Percentiles rank a stretch among this genome's conserved stretches.
Conservation (phyloP, 1,140 invertebrate genomes). For the Fopius arisanus region DNA sequence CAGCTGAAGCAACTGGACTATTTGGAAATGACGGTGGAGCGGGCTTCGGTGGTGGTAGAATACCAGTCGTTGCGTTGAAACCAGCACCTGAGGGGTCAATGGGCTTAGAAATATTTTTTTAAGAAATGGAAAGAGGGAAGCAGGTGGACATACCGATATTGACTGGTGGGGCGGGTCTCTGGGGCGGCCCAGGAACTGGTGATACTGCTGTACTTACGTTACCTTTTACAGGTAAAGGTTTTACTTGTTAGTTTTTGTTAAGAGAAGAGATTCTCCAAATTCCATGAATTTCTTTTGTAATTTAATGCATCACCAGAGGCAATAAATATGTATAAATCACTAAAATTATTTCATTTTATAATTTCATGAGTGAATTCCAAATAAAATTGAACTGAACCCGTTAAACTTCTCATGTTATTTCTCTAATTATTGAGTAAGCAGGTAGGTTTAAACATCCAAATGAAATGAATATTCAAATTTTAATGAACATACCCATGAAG, state of each 20-base stretch:
- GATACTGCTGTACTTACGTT: conserved; percentile 41
- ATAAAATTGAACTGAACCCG: too few species aligned
- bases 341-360: too few species aligned
- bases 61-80: conserved; percentile 51
- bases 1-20: conserved; percentile 50
- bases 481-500: conserved; percentile 60
- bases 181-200: conserved; percentile 50
- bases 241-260: background rate
- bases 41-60: conserved; percentile 57
- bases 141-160: conserved; percentile 58
- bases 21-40: conserved; percentile 61
- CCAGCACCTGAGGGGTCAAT: conserved; percentile 46
- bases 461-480: conserved; percentile 39
- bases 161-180: conserved; percentile 63
- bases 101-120: background rate
- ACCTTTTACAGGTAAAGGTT: conserved; percentile 56
- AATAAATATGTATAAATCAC: too few species aligned
- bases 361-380: too few species aligned
- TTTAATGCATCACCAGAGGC: too few species aligned
- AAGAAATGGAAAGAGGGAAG: conserved; percentile 23
- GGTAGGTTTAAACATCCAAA: conserved; percentile 23
- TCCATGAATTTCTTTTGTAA: background rate
- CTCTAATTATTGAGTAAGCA: background rate
- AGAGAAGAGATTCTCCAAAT: background rate
- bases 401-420: too few species aligned